phyloP scores from a whole-genome alignment of 2,113 vertebrate genomes.

The Petromus typicus region DNA sequence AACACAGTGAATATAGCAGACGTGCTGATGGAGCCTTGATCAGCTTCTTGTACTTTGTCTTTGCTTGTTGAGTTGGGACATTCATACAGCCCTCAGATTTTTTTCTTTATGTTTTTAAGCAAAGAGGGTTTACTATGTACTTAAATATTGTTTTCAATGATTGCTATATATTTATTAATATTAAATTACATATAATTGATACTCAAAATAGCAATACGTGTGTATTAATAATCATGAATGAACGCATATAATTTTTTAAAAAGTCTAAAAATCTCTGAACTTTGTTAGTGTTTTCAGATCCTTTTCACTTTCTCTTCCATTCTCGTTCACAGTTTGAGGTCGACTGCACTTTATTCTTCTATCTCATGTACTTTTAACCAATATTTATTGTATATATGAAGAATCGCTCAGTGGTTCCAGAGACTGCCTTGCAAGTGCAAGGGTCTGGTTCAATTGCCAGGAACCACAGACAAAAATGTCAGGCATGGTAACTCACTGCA shows the following conservation, averaged over 20 bases:
- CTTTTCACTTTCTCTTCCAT: neutral
- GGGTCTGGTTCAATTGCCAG: too few relatives aligned
- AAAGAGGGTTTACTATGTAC: neutral
- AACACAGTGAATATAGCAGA: neutral
- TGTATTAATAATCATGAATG: neutral
- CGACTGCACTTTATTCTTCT: neutral
- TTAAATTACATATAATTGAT: neutral
- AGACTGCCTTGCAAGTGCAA: too few relatives aligned
- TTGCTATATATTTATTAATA: neutral
- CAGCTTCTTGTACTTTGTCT: neutral
- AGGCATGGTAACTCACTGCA: too few relatives aligned
- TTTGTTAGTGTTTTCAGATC: neutral
- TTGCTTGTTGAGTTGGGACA: neutral
- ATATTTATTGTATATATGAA: neutral
- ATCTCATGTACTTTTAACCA: neutral
- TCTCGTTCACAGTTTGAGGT: neutral
- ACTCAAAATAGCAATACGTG: neutral
- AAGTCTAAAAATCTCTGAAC: neutral
- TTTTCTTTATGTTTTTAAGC: neutral
- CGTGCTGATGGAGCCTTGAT: too few relatives aligned
- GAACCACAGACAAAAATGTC: too few relatives aligned
- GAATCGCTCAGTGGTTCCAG: too few relatives aligned
- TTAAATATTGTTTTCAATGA: neutral
- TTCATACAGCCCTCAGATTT: neutral
- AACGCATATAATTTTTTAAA: neutral